Evolutionary conservation across 1,140 invertebrate species (phyloP).

Genomic region (Drosophila parvula): DNA sequence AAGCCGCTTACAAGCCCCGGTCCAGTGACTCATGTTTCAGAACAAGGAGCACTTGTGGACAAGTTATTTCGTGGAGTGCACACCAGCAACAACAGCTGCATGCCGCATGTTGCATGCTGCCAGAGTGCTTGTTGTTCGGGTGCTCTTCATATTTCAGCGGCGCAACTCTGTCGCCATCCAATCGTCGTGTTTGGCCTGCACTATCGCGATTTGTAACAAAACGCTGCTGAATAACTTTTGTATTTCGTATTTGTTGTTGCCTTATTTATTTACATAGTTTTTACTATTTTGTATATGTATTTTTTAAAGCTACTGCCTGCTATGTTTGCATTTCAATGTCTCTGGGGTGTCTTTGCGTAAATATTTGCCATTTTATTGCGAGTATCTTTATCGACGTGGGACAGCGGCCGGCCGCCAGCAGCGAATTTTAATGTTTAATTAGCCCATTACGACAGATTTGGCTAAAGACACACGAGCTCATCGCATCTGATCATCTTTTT

Average conservation of each 20-base stretch:
- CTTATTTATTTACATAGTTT: background rate
- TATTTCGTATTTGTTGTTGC: constrained; percentile 11
- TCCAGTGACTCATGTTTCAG: constrained; percentile 3
- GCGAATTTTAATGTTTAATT: constrained; percentile 29
- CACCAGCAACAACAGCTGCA: constrained; percentile 1
- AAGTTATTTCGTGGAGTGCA: constrained; percentile 20
- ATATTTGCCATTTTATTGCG: constrained; percentile 56
- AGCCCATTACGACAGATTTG: constrained; percentile 21
- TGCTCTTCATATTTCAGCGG: constrained; percentile 62
- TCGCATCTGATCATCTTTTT: constrained; percentile 27
- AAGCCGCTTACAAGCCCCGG: background rate
- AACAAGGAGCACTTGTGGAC: background rate
- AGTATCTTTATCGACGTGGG: constrained; percentile 27
- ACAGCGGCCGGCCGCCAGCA: background rate
- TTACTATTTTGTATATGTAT: constrained; percentile 1
- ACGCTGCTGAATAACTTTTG: constrained; percentile 37
- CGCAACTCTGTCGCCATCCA: constrained; percentile 22
- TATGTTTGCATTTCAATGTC: constrained; percentile 32
- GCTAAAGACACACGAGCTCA: constrained; percentile 19
- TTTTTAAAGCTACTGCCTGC: background rate
- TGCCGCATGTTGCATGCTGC: constrained; percentile 32
- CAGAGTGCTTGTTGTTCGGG: constrained; percentile 15
- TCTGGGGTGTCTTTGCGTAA: constrained; percentile 41
- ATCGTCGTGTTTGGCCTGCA: constrained; percentile 25
- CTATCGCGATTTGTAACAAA: constrained; percentile 51